A percentile compares a stretch with the other conserved stretches of the same genome.
Evolutionary conservation across 2,888 invertebrate species (phyloP).

Genomic region (Heliconius hortense): DNA sequence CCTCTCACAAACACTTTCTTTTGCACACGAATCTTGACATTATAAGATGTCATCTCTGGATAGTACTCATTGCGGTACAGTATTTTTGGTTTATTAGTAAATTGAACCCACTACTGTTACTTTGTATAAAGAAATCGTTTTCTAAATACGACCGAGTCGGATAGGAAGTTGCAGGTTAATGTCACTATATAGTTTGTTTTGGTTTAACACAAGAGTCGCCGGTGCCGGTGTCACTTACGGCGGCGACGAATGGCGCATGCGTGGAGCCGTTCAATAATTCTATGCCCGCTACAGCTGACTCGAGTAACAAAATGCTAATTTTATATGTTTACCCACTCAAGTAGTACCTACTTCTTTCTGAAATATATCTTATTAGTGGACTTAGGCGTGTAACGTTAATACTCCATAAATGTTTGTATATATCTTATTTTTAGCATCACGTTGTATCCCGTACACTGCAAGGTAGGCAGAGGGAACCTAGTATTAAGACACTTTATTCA

Average conservation of each 20-base stretch:
- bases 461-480: too few relatives aligned
- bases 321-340: not conserved
- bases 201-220: slow-evolving; percentile 62
- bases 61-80: slow-evolving; percentile 14
- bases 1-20: slow-evolving; percentile 73
- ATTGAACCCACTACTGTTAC: slow-evolving; percentile 10
- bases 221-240: slow-evolving; percentile 51
- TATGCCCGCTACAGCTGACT: slow-evolving; percentile 52
- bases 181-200: slow-evolving; percentile 71
- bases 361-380: too few relatives aligned
- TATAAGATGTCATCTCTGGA: slow-evolving; percentile 36
- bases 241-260: slow-evolving; percentile 63
- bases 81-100: slow-evolving; percentile 10
- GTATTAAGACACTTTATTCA: too few relatives aligned
- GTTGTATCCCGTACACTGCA: too few relatives aligned
- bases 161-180: slow-evolving; percentile 61
- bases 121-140: not conserved
- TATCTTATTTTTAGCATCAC: too few relatives aligned
- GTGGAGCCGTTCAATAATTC: slow-evolving; percentile 70
- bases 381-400: too few relatives aligned
- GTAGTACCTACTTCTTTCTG: too few relatives aligned
- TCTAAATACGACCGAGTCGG: slow-evolving; percentile 45
- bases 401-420: too few relatives aligned
- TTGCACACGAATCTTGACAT: slow-evolving; percentile 57
- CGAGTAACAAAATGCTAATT: slow-evolving; percentile 35